Base-by-base conservation (phyloP, 2,888 invertebrate genomes). In the Lasioglossum leucozonium region DNA sequence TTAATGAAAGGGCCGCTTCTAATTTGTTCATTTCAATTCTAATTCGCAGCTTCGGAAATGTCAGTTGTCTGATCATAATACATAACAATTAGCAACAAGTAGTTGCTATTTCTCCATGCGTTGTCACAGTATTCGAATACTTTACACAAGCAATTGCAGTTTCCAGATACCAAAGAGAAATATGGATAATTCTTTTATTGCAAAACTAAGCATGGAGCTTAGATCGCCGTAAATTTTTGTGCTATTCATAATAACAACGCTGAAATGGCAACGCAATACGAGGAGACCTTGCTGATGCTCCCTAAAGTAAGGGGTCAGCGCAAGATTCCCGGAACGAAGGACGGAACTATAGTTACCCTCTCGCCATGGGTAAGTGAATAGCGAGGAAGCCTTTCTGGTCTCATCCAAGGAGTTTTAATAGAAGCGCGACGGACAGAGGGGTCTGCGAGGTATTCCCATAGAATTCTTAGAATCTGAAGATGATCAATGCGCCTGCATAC, bases 381-480 rank as follows among this genome's bases (percentile, higher is more conserved):
- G 55, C 11, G 55, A n/a, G 30, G 62, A 62, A 62, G n/a, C 62
- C 62, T 62, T 62, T 62, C 62, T 62, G 62, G 62, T 16, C 62
- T 62, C 6, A 26, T 62, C 62, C 62, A 30, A 62, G 18, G 30
- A 62, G 62, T 62, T 62, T 62, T 62, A 62, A 62, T 62, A 30
- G 62, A 16, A 30, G 0, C 18, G 6, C 8, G 30, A 62, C 6
- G 62, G 18, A 18, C 13, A 18, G 11, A 30, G 30, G 30, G 62
- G 62, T 30, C 62, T 18, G 62, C 8, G 30, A 62, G 62, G 62
- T 62, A 18, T 62, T 30, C 16, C 62, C 30, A 62, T 30, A 30
- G 30, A 30, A 62, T 62, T 30, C 30, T 62, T 30, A 8, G 62
- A 62, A 30, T 0, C 62, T 30, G 62, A 30, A 30, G 30, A 62